Evolutionary conservation across 2,113 vertebrate species (phyloP).

Genomic region (Gallinago media): DNA sequence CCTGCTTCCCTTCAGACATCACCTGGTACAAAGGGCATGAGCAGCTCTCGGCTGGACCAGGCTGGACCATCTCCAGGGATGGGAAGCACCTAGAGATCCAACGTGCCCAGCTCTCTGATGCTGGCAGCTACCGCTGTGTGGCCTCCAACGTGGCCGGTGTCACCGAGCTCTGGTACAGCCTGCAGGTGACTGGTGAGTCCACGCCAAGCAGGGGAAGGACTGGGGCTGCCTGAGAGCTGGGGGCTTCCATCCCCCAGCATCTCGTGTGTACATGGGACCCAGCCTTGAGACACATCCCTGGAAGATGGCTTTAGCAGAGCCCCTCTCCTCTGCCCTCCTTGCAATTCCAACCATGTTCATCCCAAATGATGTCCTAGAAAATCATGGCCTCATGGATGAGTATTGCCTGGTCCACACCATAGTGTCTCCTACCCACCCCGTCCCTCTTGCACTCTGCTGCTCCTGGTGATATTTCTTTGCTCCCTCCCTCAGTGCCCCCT

Average conservation of each 20-base stretch:
- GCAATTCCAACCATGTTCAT: not conserved
- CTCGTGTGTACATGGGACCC: fast-evolving
- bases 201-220: not conserved
- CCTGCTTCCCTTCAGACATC: conserved; percentile 46
- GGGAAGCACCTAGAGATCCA: conserved; percentile 63
- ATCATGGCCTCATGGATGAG: too few relatives aligned
- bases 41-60: not conserved
- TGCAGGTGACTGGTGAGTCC: conserved; percentile 76
- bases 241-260: fast-evolving
- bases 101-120: not conserved
- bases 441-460: not conserved
- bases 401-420: fast-evolving
- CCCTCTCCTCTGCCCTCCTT: not conserved
- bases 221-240: fast-evolving
- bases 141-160: conserved; percentile 67
- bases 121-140: conserved; percentile 74
- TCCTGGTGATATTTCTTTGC: not conserved
- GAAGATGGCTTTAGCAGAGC: not conserved
- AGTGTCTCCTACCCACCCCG: fast-evolving
- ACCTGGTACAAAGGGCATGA: conserved; percentile 72
- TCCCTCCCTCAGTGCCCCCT: conserved; percentile 76
- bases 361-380: not conserved
- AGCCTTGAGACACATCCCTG: fast-evolving
- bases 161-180: conserved; percentile 49
- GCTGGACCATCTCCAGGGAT: not conserved